phyloP scores from a whole-genome alignment of 2,113 vertebrate species.

The Ramphastos sulfuratus region DNA sequence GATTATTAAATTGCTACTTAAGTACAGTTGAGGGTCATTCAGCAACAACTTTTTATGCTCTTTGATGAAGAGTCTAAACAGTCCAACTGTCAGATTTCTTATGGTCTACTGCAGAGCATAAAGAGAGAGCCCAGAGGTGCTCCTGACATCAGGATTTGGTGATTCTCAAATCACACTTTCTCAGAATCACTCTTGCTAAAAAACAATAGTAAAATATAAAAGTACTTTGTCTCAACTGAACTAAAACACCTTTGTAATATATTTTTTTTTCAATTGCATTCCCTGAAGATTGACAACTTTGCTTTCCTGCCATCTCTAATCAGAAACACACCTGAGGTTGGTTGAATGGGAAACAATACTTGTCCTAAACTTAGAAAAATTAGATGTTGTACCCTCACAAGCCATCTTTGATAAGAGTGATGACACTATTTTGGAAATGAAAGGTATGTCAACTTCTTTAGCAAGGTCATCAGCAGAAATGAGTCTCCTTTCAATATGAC shows the following conservation, averaged over 20 bases:
- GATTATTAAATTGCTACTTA: background rate
- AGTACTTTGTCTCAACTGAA: background rate
- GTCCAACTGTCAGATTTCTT: background rate
- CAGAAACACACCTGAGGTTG: background rate
- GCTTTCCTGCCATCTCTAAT: background rate
- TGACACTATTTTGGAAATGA: background rate
- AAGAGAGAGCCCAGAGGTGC: background rate
- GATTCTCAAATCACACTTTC: background rate
- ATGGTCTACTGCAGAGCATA: background rate
- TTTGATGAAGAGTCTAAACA: background rate
- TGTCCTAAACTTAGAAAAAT: background rate
- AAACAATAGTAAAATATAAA: background rate
- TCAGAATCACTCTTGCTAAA: background rate
- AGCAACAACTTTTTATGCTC: background rate
- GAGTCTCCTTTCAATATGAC: background rate
- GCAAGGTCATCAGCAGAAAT: background rate
- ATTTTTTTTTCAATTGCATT: background rate
- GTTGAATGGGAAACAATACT: background rate
- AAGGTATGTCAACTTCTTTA: background rate
- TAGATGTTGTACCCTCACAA: background rate
- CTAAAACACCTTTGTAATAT: background rate
- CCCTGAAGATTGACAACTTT: background rate
- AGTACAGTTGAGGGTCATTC: background rate
- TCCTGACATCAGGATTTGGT: background rate
- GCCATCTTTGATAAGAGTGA: background rate